A percentile compares a stretch with the other conserved stretches of the same genome.
Conservation (phyloP, 2,113 vertebrate species). For the Hipposideros armiger region DNA sequence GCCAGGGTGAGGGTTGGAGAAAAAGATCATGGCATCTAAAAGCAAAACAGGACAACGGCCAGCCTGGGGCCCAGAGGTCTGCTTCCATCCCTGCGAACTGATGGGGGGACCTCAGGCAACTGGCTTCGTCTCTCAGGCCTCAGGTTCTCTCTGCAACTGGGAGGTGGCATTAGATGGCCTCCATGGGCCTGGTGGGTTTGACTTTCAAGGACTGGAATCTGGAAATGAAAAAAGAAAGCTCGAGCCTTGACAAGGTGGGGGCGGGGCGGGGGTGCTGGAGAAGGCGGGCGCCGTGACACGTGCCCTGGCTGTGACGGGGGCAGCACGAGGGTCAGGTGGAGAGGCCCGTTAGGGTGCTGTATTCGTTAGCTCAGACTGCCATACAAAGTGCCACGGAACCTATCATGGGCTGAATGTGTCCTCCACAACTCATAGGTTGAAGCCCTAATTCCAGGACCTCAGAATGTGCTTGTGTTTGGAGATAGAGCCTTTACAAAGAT, state of each 20-base stretch:
- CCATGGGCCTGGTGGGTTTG: not conserved
- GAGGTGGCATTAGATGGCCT: fast-evolving
- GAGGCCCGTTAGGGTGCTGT: fast-evolving
- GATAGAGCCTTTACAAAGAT: not conserved
- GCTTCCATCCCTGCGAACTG: fast-evolving
- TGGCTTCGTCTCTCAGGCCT: not conserved
- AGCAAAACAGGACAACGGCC: fast-evolving
- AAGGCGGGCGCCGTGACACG: fast-evolving
- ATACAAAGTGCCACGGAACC: fast-evolving
- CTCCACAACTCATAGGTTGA: fast-evolving
- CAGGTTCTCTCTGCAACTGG: fast-evolving
- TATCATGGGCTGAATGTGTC: fast-evolving
- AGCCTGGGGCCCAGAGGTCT: not conserved
- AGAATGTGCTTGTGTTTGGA: not conserved
- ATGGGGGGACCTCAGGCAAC: fast-evolving
- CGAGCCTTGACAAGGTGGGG: not conserved
- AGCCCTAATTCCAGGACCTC: not conserved
- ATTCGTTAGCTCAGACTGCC: not conserved
- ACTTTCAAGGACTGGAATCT: not conserved
- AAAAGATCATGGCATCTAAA: not conserved
- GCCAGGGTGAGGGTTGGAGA: fast-evolving
- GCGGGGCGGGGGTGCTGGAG: fast-evolving
- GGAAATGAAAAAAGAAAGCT: not conserved
- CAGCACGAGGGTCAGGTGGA: fast-evolving
- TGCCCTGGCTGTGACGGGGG: fast-evolving